These are phyloP conservation scores for Gymnothorax reevesii DNA, from an alignment of 2,797 vertebrate species.

Conservation along the genomic window DNA sequence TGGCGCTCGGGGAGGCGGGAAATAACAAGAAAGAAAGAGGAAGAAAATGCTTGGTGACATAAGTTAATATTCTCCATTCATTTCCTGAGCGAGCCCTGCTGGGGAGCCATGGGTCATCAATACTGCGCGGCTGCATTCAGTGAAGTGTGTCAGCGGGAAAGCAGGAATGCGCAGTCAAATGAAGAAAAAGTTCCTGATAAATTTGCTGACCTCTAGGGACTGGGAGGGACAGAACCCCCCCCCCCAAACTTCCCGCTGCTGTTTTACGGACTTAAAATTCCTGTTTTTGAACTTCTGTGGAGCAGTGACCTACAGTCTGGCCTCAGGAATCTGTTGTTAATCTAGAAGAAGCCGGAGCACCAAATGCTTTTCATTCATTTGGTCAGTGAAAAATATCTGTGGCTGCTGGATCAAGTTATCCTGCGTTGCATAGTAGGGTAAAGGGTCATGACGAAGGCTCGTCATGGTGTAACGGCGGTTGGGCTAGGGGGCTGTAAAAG, in stretches of 20 bases:
- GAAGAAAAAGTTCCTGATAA: background rate
- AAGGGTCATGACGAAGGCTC: constrained; percentile 1
- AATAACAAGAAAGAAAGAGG: constrained; percentile 34
- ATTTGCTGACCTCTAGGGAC: background rate
- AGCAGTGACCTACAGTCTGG: constrained; percentile 38
- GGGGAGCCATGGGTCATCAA: constrained; percentile 34
- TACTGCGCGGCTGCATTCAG: constrained; percentile 31
- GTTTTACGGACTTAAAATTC: constrained; percentile 26
- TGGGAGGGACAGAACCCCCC: background rate
- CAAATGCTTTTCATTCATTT: constrained; percentile 47
- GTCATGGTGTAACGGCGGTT: constrained; percentile 44
- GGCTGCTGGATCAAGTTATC: constrained; percentile 50
- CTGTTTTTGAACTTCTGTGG: constrained; percentile 30
- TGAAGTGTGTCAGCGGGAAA: constrained; percentile 23
- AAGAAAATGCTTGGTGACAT: constrained; percentile 33
- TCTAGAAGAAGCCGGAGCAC: constrained; percentile 42
- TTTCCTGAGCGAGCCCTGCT: constrained; percentile 35
- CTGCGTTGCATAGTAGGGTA: constrained; percentile 38
- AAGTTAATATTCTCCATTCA: constrained; percentile 44
- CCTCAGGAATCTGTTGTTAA: constrained; percentile 52
- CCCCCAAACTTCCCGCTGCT: constrained; percentile 25
- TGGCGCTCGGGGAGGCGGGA: constrained; percentile 35
- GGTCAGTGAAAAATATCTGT: constrained; percentile 56
- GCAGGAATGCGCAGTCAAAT: constrained; percentile 14
- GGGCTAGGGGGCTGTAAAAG: constrained; percentile 8